Evolutionary conservation across 2,888 invertebrate species (phyloP), one percentile per base, ranked within the genome.

Genomic region (Platycheirus rosarum): DNA sequence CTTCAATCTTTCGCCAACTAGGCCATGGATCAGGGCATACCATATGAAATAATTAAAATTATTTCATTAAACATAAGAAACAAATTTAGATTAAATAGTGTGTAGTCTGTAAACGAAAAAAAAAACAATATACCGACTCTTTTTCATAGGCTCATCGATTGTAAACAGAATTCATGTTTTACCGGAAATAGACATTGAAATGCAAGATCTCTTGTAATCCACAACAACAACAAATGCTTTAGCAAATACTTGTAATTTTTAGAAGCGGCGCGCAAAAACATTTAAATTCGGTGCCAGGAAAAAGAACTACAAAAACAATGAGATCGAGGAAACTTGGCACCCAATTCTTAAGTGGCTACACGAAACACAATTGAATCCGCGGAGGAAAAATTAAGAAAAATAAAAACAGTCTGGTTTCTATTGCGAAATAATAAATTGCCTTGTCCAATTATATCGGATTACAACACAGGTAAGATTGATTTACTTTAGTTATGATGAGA

Each of bases 401-500:
- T 11, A n/a, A 42, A 37, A 57, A 65, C 71, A 68, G 46, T 9
- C n/a, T 62, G 11, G 46, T 13, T 40, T 51, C 11, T 65, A 29
- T 80, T 80, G 80, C 65, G 70, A 80, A 80, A 80, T 65, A 55
- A 66, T 53, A 14, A 53, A 53, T 70, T 46, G 51, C 53, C 53
- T 62, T 14, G 14, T 62, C 18, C 37, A 49, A 57, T 60, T 75
- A 65, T 55, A 82, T 85, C 84, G 46, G 42, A 42, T 85, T 85
- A 85, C 85, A 85, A 66, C 40, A 23, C 8, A 20, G n/a, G 16
- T 11, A 48, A 70, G 6, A 20, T 69, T 16, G 8, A 76, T 92
- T 93, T 94, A 97, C 97, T 94, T 95, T 95, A 85, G 97, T 97
- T 90, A 97, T 94, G 90, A 97, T 95, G 89, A 97, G 93, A 84